These are phyloP conservation scores for Apodemia duryi DNA, from an alignment of 2,888 invertebrate species.

Conservation along the genomic window DNA sequence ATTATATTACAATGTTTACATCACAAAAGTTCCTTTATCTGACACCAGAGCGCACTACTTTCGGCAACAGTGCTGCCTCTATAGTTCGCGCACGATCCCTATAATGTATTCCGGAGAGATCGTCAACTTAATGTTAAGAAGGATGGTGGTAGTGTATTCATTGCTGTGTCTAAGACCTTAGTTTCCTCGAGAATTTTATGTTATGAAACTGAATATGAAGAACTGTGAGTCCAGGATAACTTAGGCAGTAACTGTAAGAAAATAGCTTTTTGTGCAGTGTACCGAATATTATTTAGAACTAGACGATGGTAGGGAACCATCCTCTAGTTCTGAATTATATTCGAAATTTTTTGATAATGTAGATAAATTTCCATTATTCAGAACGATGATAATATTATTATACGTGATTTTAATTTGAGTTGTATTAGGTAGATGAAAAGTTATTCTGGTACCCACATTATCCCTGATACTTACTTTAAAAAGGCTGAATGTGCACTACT, in stretches of 20 bases:
- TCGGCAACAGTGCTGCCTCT: no score
- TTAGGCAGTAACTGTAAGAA: neutral
- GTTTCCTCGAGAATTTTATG: neutral
- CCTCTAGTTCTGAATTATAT: neutral
- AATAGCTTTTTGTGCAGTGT: conserved; percentile 5
- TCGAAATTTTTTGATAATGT: neutral
- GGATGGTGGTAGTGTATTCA: conserved; percentile 13
- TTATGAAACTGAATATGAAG: neutral
- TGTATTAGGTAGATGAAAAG: neutral
- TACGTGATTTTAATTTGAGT: conserved; percentile 11
- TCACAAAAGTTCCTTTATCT: no score
- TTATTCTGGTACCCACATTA: neutral
- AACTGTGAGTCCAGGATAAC: neutral
- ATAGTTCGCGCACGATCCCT: no score
- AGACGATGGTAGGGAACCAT: no score
- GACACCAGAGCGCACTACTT: no score
- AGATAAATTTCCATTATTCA: neutral
- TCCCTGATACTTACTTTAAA: neutral
- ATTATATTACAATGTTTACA: no score
- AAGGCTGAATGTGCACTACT: neutral
- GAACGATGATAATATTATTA: neutral
- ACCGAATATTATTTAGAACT: no score
- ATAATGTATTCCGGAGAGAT: conserved; percentile 17
- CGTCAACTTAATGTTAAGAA: neutral
- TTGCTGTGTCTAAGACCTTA: conserved; percentile 1